Base-by-base conservation (phyloP, 2,888 invertebrate genomes). In the Augiades crinisus region DNA sequence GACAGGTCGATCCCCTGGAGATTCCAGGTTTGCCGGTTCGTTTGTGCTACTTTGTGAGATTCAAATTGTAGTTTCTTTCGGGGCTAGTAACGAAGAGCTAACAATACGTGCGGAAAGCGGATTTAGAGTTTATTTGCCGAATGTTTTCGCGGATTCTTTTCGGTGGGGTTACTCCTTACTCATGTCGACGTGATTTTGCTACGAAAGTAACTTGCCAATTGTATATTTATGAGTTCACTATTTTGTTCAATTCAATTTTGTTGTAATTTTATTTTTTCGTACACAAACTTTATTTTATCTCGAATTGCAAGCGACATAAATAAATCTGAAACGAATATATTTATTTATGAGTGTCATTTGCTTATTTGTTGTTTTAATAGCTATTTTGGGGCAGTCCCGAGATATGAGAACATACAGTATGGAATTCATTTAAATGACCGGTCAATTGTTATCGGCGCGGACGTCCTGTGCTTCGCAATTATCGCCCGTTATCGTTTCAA, bases 151-250 rank as follows among this genome's bases (percentile, higher is more conserved):
- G 64, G 66, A 70, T 78, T 72, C 76, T 76, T 78, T 62, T 77
- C 65, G 64, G 75, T 53, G 59, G 74, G 78, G 72, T 70, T 70
- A 63, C 70, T 64, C 63, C 65, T 68, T 68, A 64, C 67, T 67
- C 68, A 64, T 66, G 72, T 68, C 68, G 75, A 80, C 82, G 85
- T 84, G 85, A 82, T 86, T 83, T 75, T 58, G 78, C 72, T 74
- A 65, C 73, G 73, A 71, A 78, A 80, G 77, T 79, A 75, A 75
- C 75, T 74, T 71, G 74, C 78, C 85, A 84, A 87, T 87, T 84
- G 87, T 85, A 85, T 88, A 88, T 88, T 87, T 88, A 88, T 88
- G 85, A 85, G 82, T 72, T 78, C 64, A 82, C 81, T 79, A 81
- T 79, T 81, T 78, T 63, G 72, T 63, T 53, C 67, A 58, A 70